Base-by-base conservation (phyloP, 2,797 vertebrate species). In the Scolopax bukidnonensis region DNA sequence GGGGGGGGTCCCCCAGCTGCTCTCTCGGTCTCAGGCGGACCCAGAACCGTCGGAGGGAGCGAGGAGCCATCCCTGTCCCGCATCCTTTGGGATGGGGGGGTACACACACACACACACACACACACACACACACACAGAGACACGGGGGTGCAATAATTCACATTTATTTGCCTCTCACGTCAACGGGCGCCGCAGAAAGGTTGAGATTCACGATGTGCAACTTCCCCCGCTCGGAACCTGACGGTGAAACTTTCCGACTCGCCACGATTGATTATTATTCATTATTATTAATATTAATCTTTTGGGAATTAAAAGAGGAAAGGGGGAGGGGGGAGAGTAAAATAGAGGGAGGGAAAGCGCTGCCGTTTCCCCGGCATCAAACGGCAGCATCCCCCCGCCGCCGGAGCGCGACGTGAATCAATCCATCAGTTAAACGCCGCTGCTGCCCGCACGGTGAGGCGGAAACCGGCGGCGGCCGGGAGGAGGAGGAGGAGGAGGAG, bases 331-430 rank as follows among this genome's bases (percentile, higher is more conserved):
- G 8, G 4, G 1, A 16, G 16, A 33, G 30, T 27, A 40, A 30
- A 17, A 41, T 14, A 24, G 7, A 18, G 4, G 4, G 17, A 24
- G 20, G 23, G 40, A 45, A 40, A 40, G 56, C 84, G 21, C 18
- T 36, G 71, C 64, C 54, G 12, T 8, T 36, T 10, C 40, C 53
- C n/a, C 40, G 94, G 92, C 97, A 92, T 91, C 96, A 96, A 97
- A 97, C 97, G 97, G 97, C 95, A 97, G 97, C 97, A 95, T 43
- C 43, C 84, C 91, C 77, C 79, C 91, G 92, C 93, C 96, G 45
- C 87, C 84, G 93, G 91, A 95, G 95, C 81, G 96, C 82, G 73
- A 94, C 96, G 94, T 96, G 95, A 89, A 78, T 75, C 73, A 87
- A 82, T 76, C 78, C 77, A 90, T 73, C 76, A 78, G 43, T 64